Percentiles rank a stretch among this genome's conserved stretches.
Evolutionary conservation across 2,797 vertebrate species (phyloP).

Genomic region (Paedocypris micromegethes): DNA sequence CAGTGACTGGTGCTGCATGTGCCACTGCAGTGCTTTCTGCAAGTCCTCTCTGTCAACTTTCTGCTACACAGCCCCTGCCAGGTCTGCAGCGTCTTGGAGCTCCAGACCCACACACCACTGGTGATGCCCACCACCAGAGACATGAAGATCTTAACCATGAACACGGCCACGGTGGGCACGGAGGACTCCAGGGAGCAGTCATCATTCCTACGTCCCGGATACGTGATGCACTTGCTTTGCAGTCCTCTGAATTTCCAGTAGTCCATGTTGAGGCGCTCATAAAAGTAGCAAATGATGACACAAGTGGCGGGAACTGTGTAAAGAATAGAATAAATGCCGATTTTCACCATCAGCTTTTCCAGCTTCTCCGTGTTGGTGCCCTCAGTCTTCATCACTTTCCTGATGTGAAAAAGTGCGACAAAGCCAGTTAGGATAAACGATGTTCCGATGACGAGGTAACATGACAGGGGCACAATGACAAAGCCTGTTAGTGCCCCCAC

Average conservation of each 20-base stretch:
- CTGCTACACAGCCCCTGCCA: conserved; percentile 94
- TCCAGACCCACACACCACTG: conserved; percentile 98
- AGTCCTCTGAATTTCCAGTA: conserved; percentile 84
- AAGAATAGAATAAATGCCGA: conserved; percentile 94
- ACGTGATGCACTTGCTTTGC: conserved; percentile 72
- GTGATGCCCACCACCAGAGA: conserved; percentile 97
- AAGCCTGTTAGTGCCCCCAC: conserved; percentile 85
- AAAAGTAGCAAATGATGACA: conserved; percentile 96
- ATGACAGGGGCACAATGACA: conserved; percentile 89
- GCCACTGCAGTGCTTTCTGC: conserved; percentile 81
- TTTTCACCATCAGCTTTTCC: conserved; percentile 98
- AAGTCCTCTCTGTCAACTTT: conserved; percentile 82
- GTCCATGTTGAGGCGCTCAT: conserved; percentile 92
- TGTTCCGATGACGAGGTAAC: conserved; percentile 90
- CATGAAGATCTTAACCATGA: conserved; percentile 99
- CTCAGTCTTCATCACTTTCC: conserved; percentile 94
- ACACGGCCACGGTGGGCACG: conserved; percentile 89
- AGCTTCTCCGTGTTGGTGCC: conserved; percentile 97
- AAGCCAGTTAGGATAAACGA: conserved; percentile 97
- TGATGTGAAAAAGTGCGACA: conserved; percentile 95
- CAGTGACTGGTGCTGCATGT: conserved; percentile 81
- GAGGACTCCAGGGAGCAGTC: conserved; percentile 86
- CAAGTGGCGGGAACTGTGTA: conserved; percentile 96
- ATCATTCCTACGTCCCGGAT: conserved; percentile 66
- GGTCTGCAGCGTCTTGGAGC: conserved; percentile 96